Evolutionary conservation across 2,888 invertebrate species (phyloP).

Genomic region (Lycia hirtaria): DNA sequence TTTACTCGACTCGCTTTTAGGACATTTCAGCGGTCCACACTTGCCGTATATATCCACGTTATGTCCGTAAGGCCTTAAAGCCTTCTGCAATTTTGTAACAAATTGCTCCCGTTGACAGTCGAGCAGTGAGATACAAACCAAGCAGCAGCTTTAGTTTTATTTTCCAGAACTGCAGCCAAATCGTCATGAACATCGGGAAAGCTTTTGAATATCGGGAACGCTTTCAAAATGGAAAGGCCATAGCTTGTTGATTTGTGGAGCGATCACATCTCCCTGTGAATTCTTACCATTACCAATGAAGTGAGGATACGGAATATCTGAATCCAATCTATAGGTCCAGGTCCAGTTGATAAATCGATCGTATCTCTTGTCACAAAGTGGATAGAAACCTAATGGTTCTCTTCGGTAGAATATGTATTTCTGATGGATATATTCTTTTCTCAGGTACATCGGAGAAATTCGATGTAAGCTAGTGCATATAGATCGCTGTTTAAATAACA

Average conservation of each 20-base stretch:
- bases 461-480: no score
- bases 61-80: constrained; percentile 51
- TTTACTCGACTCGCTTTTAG: constrained; percentile 45
- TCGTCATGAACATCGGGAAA: constrained; percentile 47
- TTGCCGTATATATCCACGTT: constrained; percentile 83
- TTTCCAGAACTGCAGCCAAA: constrained; percentile 49
- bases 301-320: constrained; percentile 71
- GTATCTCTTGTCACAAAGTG: constrained; percentile 58
- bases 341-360: constrained; percentile 78
- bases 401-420: no score
- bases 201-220: no score
- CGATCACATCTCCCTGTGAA: constrained; percentile 55
- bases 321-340: constrained; percentile 71
- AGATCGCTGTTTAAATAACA: no score
- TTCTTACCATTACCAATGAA: constrained; percentile 63
- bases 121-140: constrained; percentile 77
- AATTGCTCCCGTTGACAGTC: constrained; percentile 57
- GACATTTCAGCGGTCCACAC: constrained; percentile 75
- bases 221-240: no score
- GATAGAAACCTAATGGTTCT: no score
- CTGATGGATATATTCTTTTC: no score
- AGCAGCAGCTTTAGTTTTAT: constrained; percentile 72
- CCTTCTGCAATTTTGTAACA: constrained; percentile 54
- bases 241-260: constrained; percentile 61
- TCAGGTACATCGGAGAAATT: no score